Evolutionary conservation across 2,888 invertebrate genomes (phyloP).

Genomic region (Alsophila aescularia): DNA sequence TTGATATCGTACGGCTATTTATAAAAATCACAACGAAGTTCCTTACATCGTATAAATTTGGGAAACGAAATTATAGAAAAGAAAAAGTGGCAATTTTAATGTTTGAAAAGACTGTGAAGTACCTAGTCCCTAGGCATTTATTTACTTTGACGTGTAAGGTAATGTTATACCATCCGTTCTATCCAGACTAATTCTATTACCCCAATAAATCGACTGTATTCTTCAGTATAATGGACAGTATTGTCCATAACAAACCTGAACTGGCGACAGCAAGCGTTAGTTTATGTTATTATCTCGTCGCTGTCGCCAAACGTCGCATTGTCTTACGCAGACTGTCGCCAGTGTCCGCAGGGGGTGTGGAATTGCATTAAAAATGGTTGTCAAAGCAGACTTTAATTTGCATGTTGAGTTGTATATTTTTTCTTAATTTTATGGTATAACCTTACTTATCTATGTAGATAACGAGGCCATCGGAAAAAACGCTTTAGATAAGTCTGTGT

Average conservation of each 20-base stretch:
- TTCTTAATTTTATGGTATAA: too few relatives aligned
- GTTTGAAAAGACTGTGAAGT: too few relatives aligned
- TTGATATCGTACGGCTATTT: too few relatives aligned
- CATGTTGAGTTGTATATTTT: too few relatives aligned
- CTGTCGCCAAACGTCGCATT: neutral
- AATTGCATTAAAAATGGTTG: neutral
- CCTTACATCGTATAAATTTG: too few relatives aligned
- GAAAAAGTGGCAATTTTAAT: too few relatives aligned
- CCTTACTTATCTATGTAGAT: too few relatives aligned
- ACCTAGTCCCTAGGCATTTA: too few relatives aligned
- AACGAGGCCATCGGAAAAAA: too few relatives aligned
- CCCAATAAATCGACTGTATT: slow-evolving; percentile 8
- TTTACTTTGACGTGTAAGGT: neutral
- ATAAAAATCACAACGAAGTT: too few relatives aligned
- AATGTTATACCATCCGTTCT: neutral
- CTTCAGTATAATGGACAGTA: neutral
- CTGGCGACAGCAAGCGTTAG: slow-evolving; percentile 7
- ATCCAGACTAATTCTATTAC: neutral
- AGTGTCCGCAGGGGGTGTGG: slow-evolving; percentile 2
- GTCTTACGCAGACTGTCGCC: slow-evolving; percentile 9
- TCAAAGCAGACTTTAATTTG: neutral
- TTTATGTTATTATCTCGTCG: slow-evolving; percentile 6
- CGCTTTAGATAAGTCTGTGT: too few relatives aligned
- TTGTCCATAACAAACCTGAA: slow-evolving; percentile 10
- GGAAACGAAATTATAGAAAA: too few relatives aligned